Base-by-base conservation (phyloP, 1,140 invertebrate species). In the Drosophila funebris region DNA sequence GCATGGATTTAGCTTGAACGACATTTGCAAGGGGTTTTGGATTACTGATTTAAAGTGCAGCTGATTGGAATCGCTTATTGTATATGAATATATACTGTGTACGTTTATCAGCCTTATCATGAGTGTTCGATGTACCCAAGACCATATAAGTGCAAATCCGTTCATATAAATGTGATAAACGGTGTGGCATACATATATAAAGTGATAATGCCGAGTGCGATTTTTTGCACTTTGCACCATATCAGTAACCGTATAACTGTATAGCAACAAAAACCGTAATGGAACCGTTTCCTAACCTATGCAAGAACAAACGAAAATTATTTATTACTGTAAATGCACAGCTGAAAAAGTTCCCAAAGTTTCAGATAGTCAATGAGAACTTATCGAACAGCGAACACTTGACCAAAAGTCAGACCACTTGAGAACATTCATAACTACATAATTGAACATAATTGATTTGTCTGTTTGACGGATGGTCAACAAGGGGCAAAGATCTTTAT, bases 361-460 rank as follows among this genome's bases (percentile, higher is more conserved):
- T 27, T 31, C 63, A 72, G 46, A 29, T 22, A 31, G 24, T 18
- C 24, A 43, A 36, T 83, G 77, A 69, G 77, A 84, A 84, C 60
- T 46, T 74, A 70, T 87, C 46, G 69, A 66, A 13, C 61, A 27
- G 20, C 50, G 64, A 79, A 50, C 82, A 85, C 73, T 85, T 80
- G 81, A 75, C 50, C 62, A 60, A 66, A 66, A 75, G 68, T 36
- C 43, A 66, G 62, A 36, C 62, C 43, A 67, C 53, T 58, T 66
- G 22, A 67, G 27, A 63, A 48, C 18, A 13, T 39, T 39, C 13
- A 18, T 62, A 70, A 64, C 64, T 84, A 81, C 77, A 84, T 84
- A 85, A 84, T 87, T 84, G 82, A 84, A 63, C 82, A 81, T 84
- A 84, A 84, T 84, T 84, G 82, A 84, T 84, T 87, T 79, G 76